Percentiles rank a stretch among this genome's conserved stretches.
Conservation (phyloP, 2,797 vertebrate species). For the Hapalemur alaotrensis region DNA sequence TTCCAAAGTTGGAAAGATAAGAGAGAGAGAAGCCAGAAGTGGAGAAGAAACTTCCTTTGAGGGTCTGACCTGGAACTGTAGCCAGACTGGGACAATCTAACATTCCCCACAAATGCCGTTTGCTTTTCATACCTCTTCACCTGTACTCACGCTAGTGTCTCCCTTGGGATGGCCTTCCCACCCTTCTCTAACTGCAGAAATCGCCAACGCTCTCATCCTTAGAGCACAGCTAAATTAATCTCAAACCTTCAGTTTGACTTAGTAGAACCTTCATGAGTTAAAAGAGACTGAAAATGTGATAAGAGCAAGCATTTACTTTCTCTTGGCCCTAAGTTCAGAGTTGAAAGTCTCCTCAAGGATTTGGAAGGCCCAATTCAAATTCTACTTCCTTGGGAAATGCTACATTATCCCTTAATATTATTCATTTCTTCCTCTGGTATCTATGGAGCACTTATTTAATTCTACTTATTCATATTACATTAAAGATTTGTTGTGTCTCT, state of each 20-base stretch:
- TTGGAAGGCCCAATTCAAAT: neutral
- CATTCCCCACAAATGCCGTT: neutral
- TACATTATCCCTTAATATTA: neutral
- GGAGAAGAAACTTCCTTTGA: slow-evolving; percentile 1
- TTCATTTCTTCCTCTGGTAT: neutral
- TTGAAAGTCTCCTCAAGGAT: neutral
- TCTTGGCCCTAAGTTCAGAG: neutral
- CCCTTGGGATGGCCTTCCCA: neutral
- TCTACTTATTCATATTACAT: neutral
- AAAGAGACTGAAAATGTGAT: neutral
- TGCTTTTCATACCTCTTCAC: neutral
- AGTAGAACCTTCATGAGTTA: neutral
- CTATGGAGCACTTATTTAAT: neutral
- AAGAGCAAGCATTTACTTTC: neutral
- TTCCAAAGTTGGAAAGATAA: neutral
- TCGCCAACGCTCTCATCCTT: neutral
- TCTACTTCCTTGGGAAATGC: neutral
- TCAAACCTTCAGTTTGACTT: neutral
- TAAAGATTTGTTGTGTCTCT: neutral
- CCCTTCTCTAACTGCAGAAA: neutral
- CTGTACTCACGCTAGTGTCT: neutral
- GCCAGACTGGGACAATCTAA: neutral
- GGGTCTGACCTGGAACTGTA: neutral
- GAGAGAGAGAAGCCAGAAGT: neutral
- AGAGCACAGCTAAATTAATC: neutral